Conservation (phyloP, 2,113 vertebrate genomes). For the Chaetura pelagica region DNA sequence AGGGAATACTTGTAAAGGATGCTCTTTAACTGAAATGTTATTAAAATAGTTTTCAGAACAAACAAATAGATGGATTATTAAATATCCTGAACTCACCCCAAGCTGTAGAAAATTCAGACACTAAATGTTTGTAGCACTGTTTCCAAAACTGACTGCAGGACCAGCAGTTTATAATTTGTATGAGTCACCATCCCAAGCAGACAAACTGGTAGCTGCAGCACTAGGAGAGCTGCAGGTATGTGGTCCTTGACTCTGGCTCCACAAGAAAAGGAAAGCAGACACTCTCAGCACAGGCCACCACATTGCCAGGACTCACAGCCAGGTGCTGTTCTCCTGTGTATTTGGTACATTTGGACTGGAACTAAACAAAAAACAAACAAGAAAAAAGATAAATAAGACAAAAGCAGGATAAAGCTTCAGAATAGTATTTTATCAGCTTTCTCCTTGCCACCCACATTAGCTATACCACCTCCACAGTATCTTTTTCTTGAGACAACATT, state of each 20-base stretch:
- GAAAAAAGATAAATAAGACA: too few species aligned
- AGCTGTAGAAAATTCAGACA: fast-evolving
- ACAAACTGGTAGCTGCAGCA: fast-evolving
- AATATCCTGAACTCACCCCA: not conserved
- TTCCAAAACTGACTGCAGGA: not conserved
- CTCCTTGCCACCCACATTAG: not conserved
- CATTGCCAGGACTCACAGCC: not conserved
- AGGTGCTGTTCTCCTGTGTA: not conserved
- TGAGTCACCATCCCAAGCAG: too few species aligned
- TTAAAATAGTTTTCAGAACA: not conserved
- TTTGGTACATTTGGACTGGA: too few species aligned
- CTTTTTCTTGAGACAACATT: not conserved
- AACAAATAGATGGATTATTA: not conserved
- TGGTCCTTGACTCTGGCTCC: fast-evolving
- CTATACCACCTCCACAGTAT: not conserved
- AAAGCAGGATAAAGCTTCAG: not conserved
- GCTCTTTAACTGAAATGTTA: not conserved
- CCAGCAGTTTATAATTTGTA: not conserved
- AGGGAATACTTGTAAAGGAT: not conserved
- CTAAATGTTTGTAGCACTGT: not conserved
- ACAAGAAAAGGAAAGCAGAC: fast-evolving
- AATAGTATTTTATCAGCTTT: not conserved
- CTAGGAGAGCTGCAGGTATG: fast-evolving
- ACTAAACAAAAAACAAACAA: not conserved
- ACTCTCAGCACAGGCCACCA: fast-evolving